Percentiles rank a stretch among this genome's conserved stretches.
These are phyloP conservation scores for Hucho hucho DNA, from an alignment of 2,113 vertebrate species.

Conservation along the genomic window DNA sequence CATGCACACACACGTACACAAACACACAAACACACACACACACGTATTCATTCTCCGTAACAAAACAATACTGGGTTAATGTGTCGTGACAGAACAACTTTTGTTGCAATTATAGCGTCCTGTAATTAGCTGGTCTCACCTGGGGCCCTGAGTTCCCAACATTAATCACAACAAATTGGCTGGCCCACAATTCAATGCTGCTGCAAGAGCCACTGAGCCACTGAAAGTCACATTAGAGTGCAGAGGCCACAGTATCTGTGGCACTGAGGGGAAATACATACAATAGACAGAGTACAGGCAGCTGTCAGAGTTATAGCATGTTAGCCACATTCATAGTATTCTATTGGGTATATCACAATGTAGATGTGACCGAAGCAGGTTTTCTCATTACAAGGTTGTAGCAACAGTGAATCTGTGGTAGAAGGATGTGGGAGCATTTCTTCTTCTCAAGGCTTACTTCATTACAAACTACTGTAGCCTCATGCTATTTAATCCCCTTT, in stretches of 20 bases:
- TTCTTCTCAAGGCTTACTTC: background rate
- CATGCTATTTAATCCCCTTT: background rate
- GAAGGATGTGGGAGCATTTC: background rate
- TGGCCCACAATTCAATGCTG: conserved; percentile 26
- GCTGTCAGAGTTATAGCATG: too few relatives aligned
- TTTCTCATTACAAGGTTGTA: background rate
- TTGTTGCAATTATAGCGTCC: conserved; percentile 39
- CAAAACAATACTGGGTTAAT: conserved; percentile 50
- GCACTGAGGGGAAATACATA: background rate
- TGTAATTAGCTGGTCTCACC: conserved; percentile 59
- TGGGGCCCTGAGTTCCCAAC: conserved; percentile 22
- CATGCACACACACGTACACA: too few relatives aligned
- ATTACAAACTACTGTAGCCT: background rate
- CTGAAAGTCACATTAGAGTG: background rate
- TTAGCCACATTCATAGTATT: too few relatives aligned
- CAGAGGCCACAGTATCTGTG: background rate
- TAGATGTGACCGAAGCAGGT: too few relatives aligned
- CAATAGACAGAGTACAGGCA: too few relatives aligned
- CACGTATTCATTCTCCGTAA: conserved; percentile 15
- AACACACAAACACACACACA: too few relatives aligned
- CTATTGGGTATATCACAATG: too few relatives aligned
- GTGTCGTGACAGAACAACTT: conserved; percentile 55
- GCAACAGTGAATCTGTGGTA: background rate
- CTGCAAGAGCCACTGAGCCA: background rate
- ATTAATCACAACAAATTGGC: conserved; percentile 43